phyloP scores from a whole-genome alignment of 2,888 invertebrate species.

The Dioctria rufipes region DNA sequence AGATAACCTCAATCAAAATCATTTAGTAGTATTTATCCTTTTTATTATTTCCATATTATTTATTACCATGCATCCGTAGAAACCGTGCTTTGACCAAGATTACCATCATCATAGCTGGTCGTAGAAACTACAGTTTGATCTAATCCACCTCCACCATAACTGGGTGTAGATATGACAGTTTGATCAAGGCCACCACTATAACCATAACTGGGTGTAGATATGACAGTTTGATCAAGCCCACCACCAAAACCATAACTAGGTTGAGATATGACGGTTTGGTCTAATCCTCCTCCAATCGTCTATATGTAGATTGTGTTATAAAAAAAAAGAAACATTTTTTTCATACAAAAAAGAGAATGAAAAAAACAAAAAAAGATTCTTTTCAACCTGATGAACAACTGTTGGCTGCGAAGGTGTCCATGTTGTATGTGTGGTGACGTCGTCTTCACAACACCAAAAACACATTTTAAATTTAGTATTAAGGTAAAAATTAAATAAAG shows the following conservation, averaged over 20 bases:
- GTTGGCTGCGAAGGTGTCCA: conserved; percentile 26
- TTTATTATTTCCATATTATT: too few relatives aligned
- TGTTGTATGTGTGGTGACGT: conserved; percentile 7
- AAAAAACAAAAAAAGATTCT: neutral
- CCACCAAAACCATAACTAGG: conserved; percentile 21
- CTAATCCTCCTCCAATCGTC: neutral
- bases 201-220: conserved; percentile 5
- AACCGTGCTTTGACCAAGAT: neutral
- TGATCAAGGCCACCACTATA: conserved; percentile 28
- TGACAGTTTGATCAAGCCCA: neutral
- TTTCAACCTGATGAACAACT: conserved; percentile 16
- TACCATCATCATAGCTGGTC: neutral
- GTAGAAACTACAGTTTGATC: neutral
- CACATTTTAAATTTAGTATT: neutral
- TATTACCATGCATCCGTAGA: too few relatives aligned
- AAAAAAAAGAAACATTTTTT: neutral
- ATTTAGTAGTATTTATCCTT: too few relatives aligned
- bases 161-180: conserved; percentile 25
- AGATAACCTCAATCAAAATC: too few relatives aligned
- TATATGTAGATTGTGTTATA: neutral
- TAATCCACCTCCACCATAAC: conserved; percentile 16
- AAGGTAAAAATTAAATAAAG: too few relatives aligned
- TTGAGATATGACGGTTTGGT: neutral
- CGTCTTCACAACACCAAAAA: conserved; percentile 11
- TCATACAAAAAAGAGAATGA: neutral